phyloP scores from a whole-genome alignment of 2,888 invertebrate genomes.

The Alentia gelatinosa region DNA sequence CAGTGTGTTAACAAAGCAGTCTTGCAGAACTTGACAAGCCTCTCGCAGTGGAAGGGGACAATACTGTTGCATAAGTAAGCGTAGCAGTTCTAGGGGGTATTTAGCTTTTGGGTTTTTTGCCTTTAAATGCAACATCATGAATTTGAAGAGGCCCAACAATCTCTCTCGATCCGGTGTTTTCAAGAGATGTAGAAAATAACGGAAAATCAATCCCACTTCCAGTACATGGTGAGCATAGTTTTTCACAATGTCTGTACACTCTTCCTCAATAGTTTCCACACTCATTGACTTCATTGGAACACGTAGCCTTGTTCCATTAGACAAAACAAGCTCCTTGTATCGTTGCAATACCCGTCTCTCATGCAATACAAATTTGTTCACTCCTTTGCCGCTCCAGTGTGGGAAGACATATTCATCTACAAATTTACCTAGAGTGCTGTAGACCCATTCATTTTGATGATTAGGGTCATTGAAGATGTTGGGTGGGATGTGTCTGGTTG shows the following conservation, averaged over 20 bases:
- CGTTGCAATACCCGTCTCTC: not conserved
- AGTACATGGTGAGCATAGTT: conserved; percentile 13
- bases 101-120: not conserved
- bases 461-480: too few relatives aligned
- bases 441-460: not conserved
- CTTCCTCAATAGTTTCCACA: not conserved
- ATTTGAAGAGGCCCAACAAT: not conserved
- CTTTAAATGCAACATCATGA: not conserved
- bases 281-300: not conserved
- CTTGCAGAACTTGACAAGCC: not conserved
- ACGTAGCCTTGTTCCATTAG: not conserved
- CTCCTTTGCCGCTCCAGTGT: not conserved
- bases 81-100: not conserved
- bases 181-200: not conserved
- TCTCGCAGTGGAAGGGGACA: not conserved
- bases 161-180: not conserved
- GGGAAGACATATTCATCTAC: conserved; percentile 31
- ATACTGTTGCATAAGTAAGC: not conserved
- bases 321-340: not conserved
- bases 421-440: not conserved
- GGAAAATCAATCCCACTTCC: conserved; percentile 9
- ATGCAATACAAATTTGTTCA: not conserved
- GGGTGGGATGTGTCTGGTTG: not conserved
- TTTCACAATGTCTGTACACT: not conserved
- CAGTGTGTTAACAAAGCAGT: not conserved